Percentiles rank a stretch among this genome's conserved stretches.
Evolutionary conservation across 2,888 invertebrate genomes (phyloP).

Genomic region (Flabesymbios commensalis): DNA sequence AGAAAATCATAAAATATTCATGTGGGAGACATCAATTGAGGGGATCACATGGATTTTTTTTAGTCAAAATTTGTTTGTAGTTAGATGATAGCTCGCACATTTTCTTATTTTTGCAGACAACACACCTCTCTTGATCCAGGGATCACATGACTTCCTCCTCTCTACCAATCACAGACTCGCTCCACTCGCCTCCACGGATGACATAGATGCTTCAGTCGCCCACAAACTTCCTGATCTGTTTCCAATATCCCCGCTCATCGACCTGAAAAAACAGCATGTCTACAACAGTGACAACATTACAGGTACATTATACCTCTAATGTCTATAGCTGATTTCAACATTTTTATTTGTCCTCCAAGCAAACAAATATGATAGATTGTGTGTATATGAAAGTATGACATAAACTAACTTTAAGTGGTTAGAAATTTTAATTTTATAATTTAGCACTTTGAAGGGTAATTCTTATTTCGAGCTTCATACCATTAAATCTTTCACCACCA

Average conservation of each 20-base stretch:
- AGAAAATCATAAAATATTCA: neutral
- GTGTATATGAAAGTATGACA: no score
- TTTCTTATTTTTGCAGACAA: slow-evolving; percentile 10
- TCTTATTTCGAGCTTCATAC: no score
- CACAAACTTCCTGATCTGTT: slow-evolving; percentile 72
- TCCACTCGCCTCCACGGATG: slow-evolving; percentile 62
- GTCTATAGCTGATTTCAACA: no score
- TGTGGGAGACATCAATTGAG: no score
- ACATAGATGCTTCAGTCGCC: slow-evolving; percentile 64
- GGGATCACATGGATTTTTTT: no score
- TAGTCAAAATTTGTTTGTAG: neutral
- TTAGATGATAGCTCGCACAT: neutral
- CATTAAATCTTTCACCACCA: no score
- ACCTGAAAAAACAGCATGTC: slow-evolving; percentile 65
- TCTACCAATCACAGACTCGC: slow-evolving; percentile 64
- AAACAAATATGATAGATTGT: no score
- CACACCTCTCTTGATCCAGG: slow-evolving; percentile 13
- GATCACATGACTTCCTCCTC: slow-evolving; percentile 2
- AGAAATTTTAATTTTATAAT: no score
- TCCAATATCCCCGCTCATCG: slow-evolving; percentile 76
- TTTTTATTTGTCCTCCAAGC: no score
- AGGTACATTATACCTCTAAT: no score
- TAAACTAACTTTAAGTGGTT: no score
- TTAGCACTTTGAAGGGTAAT: no score
- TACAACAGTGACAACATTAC: slow-evolving; percentile 19